Evolutionary conservation across 2,888 invertebrate genomes (phyloP).

Genomic region (Acanthosepion esculentum): DNA sequence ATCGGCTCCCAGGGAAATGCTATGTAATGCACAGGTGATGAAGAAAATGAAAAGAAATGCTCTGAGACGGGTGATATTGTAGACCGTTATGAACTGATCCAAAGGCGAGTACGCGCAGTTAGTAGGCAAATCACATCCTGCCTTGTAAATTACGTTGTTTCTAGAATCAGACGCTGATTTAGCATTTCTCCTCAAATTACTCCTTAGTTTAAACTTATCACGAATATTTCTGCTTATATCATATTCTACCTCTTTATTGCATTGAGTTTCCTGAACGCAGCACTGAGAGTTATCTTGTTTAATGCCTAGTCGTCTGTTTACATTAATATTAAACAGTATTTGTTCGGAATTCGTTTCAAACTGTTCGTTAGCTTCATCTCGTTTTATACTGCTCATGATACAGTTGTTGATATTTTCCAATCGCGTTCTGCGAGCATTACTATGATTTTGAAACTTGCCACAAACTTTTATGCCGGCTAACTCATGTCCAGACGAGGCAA

Average conservation of each 20-base stretch:
- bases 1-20: background rate
- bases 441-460: background rate
- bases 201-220: background rate
- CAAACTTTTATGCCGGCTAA: background rate
- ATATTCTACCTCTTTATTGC: background rate
- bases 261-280: background rate
- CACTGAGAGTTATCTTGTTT: background rate
- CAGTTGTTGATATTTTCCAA: background rate
- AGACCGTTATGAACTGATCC: background rate
- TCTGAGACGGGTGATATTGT: background rate
- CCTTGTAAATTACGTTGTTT: background rate
- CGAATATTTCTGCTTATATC: background rate
- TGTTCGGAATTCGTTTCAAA: background rate
- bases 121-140: background rate
- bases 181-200: background rate
- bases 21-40: background rate
- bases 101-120: background rate
- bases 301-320: accelerated
- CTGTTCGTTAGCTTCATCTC: background rate
- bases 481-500: background rate
- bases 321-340: background rate
- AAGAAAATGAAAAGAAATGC: background rate
- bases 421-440: background rate
- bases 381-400: background rate
- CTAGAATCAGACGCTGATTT: background rate